phyloP scores from a whole-genome alignment of 2,797 vertebrate genomes.

The Selene dorsalis region DNA sequence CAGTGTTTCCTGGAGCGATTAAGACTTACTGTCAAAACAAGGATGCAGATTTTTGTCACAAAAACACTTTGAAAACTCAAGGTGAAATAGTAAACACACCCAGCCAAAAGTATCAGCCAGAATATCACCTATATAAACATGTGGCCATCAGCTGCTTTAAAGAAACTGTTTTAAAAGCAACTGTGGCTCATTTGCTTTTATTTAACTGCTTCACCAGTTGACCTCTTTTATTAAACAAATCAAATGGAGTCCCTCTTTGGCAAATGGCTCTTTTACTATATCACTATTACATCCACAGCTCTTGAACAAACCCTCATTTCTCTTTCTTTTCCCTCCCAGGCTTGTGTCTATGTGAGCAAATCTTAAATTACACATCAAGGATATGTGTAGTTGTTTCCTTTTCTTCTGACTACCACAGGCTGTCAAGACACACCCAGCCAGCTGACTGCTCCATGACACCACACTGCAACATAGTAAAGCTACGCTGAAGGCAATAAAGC shows the following conservation, averaged over 20 bases:
- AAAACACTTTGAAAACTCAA: background rate
- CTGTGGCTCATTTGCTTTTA: constrained; percentile 32
- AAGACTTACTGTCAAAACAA: constrained; percentile 39
- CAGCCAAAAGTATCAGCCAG: too few relatives aligned
- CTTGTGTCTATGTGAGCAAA: background rate
- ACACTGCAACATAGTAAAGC: constrained; percentile 22
- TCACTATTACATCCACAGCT: constrained; percentile 1
- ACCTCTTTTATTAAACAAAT: constrained; percentile 44
- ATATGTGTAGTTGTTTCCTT: constrained; percentile 18
- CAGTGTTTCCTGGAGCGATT: constrained; percentile 31
- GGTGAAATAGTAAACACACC: background rate
- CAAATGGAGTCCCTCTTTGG: constrained; percentile 16
- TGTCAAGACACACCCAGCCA: constrained; percentile 37
- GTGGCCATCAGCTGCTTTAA: background rate
- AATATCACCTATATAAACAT: too few relatives aligned
- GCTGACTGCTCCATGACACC: constrained; percentile 38
- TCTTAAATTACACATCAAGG: constrained; percentile 20
- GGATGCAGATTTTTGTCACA: constrained; percentile 20
- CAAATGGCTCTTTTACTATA: constrained; percentile 6
- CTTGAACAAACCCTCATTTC: background rate
- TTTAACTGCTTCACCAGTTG: constrained; percentile 37
- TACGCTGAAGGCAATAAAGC: constrained; percentile 13
- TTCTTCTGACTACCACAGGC: constrained; percentile 35
- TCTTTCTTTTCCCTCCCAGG: constrained; percentile 17
- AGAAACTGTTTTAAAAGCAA: constrained; percentile 28